A percentile compares a stretch with the other conserved stretches of the same genome.
These are phyloP conservation scores for Lasioglossum figueresi DNA, from an alignment of 2,888 invertebrate species.

Conservation along the genomic window DNA sequence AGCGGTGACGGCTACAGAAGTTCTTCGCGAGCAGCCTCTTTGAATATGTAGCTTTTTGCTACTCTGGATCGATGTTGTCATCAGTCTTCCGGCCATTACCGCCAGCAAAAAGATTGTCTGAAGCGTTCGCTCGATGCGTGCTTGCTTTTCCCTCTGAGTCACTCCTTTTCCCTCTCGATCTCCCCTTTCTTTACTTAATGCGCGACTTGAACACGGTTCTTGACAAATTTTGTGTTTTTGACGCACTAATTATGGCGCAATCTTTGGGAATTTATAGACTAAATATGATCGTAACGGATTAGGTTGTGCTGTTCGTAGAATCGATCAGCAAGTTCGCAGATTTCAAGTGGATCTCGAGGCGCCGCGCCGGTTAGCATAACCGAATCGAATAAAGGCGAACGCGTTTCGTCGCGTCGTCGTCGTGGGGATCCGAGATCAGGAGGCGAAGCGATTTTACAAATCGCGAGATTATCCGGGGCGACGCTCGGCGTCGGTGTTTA, in stretches of 20 bases:
- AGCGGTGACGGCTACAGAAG: slow-evolving; percentile 9
- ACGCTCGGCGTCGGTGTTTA: slow-evolving; percentile 41
- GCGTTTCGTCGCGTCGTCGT: slow-evolving; percentile 26
- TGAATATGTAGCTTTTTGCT: not conserved
- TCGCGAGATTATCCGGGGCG: slow-evolving; percentile 53
- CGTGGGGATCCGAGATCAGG: slow-evolving; percentile 49
- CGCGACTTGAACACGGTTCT: not conserved
- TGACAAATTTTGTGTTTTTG: not conserved
- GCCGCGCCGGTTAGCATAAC: slow-evolving; percentile 34
- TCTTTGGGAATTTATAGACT: not conserved
- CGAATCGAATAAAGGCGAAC: slow-evolving; percentile 34
- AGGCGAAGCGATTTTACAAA: slow-evolving; percentile 52
- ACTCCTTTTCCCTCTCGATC: not conserved
- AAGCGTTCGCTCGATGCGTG: not conserved
- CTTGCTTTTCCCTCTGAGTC: not conserved
- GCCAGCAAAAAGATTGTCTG: not conserved
- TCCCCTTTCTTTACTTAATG: not conserved
- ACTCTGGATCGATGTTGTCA: not conserved
- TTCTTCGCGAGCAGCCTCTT: not conserved
- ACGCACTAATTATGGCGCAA: not conserved
- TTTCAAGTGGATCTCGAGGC: not conserved
- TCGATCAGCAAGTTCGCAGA: not conserved
- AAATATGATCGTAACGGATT: not conserved
- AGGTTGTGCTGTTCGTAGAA: not conserved
- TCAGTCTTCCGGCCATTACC: slow-evolving; percentile 7